A percentile compares a stretch with the other conserved stretches of the same genome.
Conservation (phyloP, 1,140 invertebrate species). For the Amphibalanus amphitrite region DNA sequence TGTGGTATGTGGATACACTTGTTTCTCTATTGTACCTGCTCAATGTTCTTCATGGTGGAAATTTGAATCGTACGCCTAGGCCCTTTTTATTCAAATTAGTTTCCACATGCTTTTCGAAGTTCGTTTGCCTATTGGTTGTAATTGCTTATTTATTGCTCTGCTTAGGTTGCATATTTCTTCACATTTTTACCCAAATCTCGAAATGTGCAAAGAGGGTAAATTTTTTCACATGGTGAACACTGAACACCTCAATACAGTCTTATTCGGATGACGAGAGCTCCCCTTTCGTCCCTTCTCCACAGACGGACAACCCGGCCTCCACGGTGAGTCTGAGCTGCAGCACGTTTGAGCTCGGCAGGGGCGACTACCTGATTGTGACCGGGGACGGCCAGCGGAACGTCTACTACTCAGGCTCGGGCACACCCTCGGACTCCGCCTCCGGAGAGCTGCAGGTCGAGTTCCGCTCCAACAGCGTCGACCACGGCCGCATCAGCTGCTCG, state of each 20-base stretch:
- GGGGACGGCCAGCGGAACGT: not conserved
- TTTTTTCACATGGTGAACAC: no score
- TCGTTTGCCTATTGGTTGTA: no score
- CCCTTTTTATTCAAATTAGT: not conserved
- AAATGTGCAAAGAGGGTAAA: no score
- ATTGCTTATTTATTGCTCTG: not conserved
- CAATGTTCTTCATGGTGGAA: no score
- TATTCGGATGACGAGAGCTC: no score
- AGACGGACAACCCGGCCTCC: not conserved
- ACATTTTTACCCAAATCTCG: no score
- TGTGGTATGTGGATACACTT: not conserved
- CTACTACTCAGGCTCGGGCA: not conserved
- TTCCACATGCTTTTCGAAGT: no score
- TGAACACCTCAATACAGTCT: no score
- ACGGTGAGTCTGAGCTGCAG: not conserved
- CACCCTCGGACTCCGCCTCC: no score
- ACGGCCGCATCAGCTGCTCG: not conserved
- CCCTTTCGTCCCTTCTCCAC: not conserved
- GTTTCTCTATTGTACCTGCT: no score
- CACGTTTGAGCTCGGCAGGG: not conserved
- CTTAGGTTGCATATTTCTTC: not conserved
- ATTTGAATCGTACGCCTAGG: no score
- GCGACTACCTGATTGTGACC: not conserved
- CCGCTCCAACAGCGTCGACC: not conserved
- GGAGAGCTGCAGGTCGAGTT: not conserved